phyloP scores from a whole-genome alignment of 2,888 invertebrate species.

The Lysandra coridon region DNA sequence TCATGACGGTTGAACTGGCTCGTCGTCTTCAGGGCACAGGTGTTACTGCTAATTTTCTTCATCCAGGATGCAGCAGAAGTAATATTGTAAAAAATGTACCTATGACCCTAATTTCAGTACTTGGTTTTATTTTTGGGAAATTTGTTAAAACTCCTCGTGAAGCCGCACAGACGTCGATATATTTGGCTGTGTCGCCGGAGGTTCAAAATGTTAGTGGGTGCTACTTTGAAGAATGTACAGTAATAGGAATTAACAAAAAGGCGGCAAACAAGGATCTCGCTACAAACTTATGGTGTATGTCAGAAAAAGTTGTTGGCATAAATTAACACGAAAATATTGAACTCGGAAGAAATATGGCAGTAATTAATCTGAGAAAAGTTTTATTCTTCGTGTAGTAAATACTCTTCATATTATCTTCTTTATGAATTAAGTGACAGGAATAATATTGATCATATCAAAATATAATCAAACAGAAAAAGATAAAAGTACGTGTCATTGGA shows the following conservation, averaged over 20 bases:
- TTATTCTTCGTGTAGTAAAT: not conserved
- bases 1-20: conserved; percentile 83
- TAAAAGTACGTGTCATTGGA: not conserved
- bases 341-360: not conserved
- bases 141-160: conserved; percentile 56
- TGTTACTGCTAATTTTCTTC: conserved; percentile 88
- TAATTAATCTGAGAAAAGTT: too few species aligned
- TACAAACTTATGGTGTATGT: conserved; percentile 83
- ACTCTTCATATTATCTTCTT: not conserved
- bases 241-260: conserved; percentile 56
- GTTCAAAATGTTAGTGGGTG: conserved; percentile 81
- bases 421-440: not conserved
- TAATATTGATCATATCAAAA: not conserved
- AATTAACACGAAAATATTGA: not conserved
- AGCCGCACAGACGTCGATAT: conserved; percentile 77
- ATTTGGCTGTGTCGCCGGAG: conserved; percentile 75
- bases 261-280: conserved; percentile 74
- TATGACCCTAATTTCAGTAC: conserved; percentile 55
- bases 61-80: conserved; percentile 89
- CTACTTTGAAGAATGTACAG: conserved; percentile 81
- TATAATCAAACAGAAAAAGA: not conserved
- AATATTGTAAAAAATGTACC: conserved; percentile 59
- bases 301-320: conserved; percentile 69
- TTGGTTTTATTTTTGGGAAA: conserved; percentile 33
- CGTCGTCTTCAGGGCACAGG: conserved; percentile 83